Evolutionary conservation across 2,888 invertebrate genomes (phyloP), one percentile per base, ranked within the genome.

Genomic region (Neocrepidodera transversa): DNA sequence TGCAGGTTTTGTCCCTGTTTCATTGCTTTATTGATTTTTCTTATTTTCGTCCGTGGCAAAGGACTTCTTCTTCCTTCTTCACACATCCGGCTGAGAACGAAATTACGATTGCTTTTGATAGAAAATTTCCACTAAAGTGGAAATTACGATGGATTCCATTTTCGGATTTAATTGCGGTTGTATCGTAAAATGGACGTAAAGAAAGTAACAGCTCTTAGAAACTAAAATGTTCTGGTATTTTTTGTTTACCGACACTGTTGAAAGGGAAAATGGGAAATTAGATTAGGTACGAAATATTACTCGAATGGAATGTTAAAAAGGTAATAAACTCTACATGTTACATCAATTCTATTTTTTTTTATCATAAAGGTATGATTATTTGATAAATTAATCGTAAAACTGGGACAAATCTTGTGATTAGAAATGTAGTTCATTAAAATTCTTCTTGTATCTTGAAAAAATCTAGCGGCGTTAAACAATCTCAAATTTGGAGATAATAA

Each of bases 1-100:
- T 53, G 59, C 59, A 59, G 59, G 59, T 54, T 59, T 50, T 45
- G 59, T 59, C 54, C 59, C 50, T 54, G 35, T 59, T 54, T 54
- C 54, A 49, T 49, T 53, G 53, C 48, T 59, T 54, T 43, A 54
- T 59, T 48, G 59, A 59, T 59, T 59, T 49, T 42, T 26, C 28
- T 42, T 49, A 54, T 49, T 59, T 59, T 30, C 54, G 36, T 59
- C 26, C 43, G 36, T 59, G 49, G 45, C 42, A 54, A 54, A 54
- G 50, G 50, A 45, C 53, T 54, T 59, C 59, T 54, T 59, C 59
- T 50, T 43, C 53, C 10, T 26, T 50, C 43, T 26, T 26, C 20
- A 53, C 53, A 53, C 43, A 53, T 32, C 32, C 45, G 26, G 3
- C 11, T 10, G 35, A 18, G 45, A 20, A 53, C 32, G 32, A 32